Evolutionary conservation across 2,888 invertebrate genomes (phyloP).

Genomic region (Perdita meconis): DNA sequence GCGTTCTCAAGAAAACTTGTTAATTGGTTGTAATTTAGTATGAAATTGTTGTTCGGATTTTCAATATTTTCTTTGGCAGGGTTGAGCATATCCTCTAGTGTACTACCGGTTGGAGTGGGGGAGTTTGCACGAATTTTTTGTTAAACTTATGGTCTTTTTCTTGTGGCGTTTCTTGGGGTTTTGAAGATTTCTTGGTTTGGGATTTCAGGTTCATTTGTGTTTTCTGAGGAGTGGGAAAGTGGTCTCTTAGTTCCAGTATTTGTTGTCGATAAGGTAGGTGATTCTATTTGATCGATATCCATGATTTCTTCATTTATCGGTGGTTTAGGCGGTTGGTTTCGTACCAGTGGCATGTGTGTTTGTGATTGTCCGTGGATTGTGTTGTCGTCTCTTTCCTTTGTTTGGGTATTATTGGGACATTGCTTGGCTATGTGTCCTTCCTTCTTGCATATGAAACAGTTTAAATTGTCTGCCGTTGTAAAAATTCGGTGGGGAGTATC

Average conservation of each 20-base stretch:
- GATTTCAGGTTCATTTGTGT: too few species aligned
- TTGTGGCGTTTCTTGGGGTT: neutral
- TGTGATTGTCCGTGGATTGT: neutral
- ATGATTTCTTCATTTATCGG: too few species aligned
- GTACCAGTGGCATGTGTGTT: neutral
- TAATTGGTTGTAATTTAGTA: neutral
- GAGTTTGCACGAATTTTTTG: neutral
- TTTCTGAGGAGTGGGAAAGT: too few species aligned
- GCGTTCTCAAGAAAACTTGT: neutral
- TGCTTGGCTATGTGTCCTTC: constrained; percentile 3
- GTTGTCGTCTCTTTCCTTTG: neutral
- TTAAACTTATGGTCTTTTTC: neutral
- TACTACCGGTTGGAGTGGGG: neutral
- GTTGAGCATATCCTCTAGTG: neutral
- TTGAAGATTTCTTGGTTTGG: neutral
- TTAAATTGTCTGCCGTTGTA: neutral
- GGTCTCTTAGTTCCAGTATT: too few species aligned
- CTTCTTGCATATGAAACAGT: neutral
- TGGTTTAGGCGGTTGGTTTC: neutral
- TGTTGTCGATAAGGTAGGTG: too few species aligned
- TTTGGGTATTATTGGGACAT: neutral
- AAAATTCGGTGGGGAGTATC: neutral
- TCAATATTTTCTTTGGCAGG: neutral
- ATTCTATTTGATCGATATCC: too few species aligned
- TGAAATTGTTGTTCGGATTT: neutral